A percentile compares a stretch with the other conserved stretches of the same genome.
phyloP scores from a whole-genome alignment of 2,797 vertebrate genomes.

The Ispidina lecontei region DNA sequence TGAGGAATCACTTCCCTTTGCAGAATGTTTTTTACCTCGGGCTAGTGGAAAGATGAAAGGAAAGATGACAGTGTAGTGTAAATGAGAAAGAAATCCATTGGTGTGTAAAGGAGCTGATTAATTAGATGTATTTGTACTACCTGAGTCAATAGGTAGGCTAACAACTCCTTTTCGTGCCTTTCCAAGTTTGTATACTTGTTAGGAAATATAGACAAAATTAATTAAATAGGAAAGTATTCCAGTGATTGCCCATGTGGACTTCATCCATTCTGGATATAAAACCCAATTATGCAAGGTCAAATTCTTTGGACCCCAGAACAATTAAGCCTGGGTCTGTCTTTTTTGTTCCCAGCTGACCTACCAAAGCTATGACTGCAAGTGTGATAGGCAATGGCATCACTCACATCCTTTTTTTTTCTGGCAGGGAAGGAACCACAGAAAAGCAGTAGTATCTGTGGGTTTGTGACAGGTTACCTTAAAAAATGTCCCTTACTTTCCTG shows the following conservation, averaged over 20 bases:
- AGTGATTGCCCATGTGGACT: background rate
- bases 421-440: background rate
- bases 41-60: conserved; percentile 25
- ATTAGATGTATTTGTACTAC: background rate
- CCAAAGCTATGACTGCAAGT: background rate
- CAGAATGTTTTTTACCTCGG: conserved; percentile 28
- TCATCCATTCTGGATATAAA: background rate
- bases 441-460: background rate
- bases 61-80: conserved; percentile 22
- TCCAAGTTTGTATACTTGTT: background rate
- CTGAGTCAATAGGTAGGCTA: background rate
- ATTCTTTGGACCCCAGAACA: background rate
- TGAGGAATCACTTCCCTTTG: conserved; percentile 27
- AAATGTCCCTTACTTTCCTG: background rate
- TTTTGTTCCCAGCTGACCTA: background rate
- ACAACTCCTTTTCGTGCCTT: background rate
- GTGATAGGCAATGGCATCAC: background rate
- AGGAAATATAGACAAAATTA: background rate
- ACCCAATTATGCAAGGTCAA: background rate
- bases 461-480: background rate
- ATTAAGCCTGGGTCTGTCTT: background rate
- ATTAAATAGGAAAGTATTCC: background rate
- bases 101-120: background rate
- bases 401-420: background rate
- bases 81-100: background rate